Evolutionary conservation across 1,140 invertebrate species (phyloP), one percentile per base, ranked within the genome.

Genomic region (Lamellibrachia luymesi): DNA sequence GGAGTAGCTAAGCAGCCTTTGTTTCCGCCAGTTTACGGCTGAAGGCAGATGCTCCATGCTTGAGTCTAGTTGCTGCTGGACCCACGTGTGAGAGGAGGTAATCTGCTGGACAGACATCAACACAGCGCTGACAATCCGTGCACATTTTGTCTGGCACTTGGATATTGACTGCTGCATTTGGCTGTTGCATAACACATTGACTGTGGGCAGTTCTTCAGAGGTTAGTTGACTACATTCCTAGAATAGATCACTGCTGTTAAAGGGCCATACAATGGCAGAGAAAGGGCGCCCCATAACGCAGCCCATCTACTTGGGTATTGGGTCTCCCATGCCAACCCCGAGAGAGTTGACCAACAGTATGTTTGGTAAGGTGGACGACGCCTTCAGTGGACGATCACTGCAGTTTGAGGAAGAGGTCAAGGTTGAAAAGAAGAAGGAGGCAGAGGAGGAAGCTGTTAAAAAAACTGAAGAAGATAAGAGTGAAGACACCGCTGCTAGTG

Each of bases 331-430:
- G 64, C 95, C 95, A 49, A 94, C 94, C 90, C 94, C 95, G 2
- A 91, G 95, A 8, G 94, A 94, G 25, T 91, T 95, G 38, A 94
- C 94, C n/a, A 95, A 94, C 10, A 95, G 95, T 49, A 95, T 96
- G 90, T 96, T 96, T 93, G 95, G 95, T 10, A 95, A 95, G 90
- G 95, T 96, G 10, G 95, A 95, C 0, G 95, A 96, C 92, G 95
- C 95, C 50, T 95, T 95, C 94, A 64, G 51, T 51, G 92, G 51
- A n/a, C 51, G 51, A 13, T 94, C 95, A 17, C 94, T 94, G 50
- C 89, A 95, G 91, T 95, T 95, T 4, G 95, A 94, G 2, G 95
- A 95, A 92, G 94, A 93, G 89, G 93, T 93, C 2, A 93, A 92
- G 64, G 64, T 10, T 22, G 64, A 80, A 22, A 80, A 80, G 17